phyloP scores from a whole-genome alignment of 2,888 invertebrate species.

The Timema podura region DNA sequence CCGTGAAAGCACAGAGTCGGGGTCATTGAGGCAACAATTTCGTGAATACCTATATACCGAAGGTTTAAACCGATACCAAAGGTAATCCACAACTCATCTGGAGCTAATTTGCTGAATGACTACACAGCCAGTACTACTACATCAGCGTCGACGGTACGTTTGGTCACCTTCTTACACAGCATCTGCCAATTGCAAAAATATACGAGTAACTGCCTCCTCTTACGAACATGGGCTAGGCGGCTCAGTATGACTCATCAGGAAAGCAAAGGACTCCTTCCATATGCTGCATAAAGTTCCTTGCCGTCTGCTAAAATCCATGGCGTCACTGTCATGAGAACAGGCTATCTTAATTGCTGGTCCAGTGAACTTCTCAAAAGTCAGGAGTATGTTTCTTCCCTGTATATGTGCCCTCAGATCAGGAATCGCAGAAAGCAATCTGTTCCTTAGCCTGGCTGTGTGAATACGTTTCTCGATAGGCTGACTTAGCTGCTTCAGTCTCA shows the following conservation, averaged over 20 bases:
- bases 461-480: background rate
- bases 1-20: conserved; percentile 4
- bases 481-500: conserved; percentile 9
- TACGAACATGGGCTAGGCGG: conserved; percentile 3
- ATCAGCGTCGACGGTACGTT: background rate
- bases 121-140: conserved; percentile 10
- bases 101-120: background rate
- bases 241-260: background rate
- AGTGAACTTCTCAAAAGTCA: conserved; percentile 14
- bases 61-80: background rate
- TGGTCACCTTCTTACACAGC: background rate
- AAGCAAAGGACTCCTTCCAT: conserved; percentile 4
- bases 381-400: conserved; percentile 6
- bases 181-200: conserved; percentile 8
- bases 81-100: conserved; percentile 14
- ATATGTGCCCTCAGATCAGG: conserved; percentile 8
- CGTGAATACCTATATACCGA: conserved; percentile 7
- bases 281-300: conserved; percentile 8
- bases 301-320: background rate
- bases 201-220: conserved; percentile 14
- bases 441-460: conserved; percentile 11
- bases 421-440: conserved; percentile 5
- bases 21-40: background rate
- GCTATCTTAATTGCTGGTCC: background rate
- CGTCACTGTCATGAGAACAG: conserved; percentile 6